Percentiles rank a stretch among this genome's conserved stretches.
phyloP scores from a whole-genome alignment of 2,888 invertebrate genomes.

The Xestia rhomboidea region DNA sequence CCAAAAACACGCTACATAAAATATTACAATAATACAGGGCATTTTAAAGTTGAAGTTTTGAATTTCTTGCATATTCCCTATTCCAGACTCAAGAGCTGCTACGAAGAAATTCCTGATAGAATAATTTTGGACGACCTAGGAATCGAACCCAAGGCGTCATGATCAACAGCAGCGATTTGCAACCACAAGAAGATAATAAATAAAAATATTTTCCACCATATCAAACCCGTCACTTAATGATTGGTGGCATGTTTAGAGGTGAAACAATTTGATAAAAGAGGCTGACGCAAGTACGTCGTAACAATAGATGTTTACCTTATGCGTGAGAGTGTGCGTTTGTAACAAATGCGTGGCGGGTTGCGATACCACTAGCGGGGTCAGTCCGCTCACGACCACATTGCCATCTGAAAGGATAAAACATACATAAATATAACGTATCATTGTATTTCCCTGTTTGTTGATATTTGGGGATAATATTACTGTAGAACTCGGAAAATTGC shows the following conservation, averaged over 20 bases:
- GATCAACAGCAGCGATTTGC: not conserved
- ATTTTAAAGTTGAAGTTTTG: no score
- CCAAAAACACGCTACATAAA: no score
- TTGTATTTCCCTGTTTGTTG: not conserved
- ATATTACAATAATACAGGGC: no score
- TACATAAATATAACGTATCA: not conserved
- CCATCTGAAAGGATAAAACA: conserved; percentile 73
- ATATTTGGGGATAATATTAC: no score
- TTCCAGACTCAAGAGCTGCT: not conserved
- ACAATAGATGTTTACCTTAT: conserved; percentile 89
- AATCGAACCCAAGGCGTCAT: not conserved
- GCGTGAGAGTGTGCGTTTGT: conserved; percentile 91
- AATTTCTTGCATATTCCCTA: no score
- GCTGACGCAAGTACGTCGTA: not conserved
- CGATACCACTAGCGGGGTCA: conserved; percentile 93
- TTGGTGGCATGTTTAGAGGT: not conserved
- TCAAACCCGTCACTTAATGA: conserved; percentile 1
- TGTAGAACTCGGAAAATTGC: no score
- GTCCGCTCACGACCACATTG: conserved; percentile 85
- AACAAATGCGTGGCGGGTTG: conserved; percentile 92
- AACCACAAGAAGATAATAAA: not conserved
- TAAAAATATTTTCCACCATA: not conserved
- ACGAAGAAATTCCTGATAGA: not conserved
- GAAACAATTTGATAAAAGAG: not conserved
- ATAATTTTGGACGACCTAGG: not conserved